Percentiles rank a stretch among this genome's conserved stretches.
Evolutionary conservation across 2,797 vertebrate genomes (phyloP).

Genomic region (Manis javanica): DNA sequence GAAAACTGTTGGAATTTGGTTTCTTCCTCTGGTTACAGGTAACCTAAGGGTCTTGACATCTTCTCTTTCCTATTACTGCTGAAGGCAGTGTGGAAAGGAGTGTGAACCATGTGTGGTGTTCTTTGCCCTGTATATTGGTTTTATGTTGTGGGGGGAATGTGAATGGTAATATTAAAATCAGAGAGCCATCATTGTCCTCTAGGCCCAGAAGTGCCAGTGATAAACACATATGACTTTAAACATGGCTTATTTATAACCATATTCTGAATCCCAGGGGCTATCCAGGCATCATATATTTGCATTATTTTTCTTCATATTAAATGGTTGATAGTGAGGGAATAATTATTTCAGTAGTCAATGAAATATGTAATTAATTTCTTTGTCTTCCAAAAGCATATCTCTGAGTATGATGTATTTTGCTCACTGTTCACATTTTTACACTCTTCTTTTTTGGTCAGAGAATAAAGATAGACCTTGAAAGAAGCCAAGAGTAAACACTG

Average conservation of each 20-base stretch:
- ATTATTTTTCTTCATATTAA: slow-evolving; percentile 28
- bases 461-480: background rate
- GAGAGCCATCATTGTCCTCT: background rate
- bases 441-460: background rate
- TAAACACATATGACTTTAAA: background rate
- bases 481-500: background rate
- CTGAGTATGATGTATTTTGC: background rate
- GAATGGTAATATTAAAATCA: background rate
- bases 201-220: background rate
- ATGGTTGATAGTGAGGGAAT: slow-evolving; percentile 27
- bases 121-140: background rate
- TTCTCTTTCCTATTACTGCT: background rate
- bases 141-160: background rate
- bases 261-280: background rate
- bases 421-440: background rate
- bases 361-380: background rate
- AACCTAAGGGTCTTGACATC: background rate
- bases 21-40: slow-evolving; percentile 27
- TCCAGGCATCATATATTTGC: background rate
- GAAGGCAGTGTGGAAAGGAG: no score
- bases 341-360: background rate
- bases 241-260: background rate
- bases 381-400: background rate
- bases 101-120: background rate
- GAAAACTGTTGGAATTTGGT: background rate